A percentile compares a stretch with the other conserved stretches of the same genome.
phyloP scores from a whole-genome alignment of 2,113 vertebrate genomes.

The Lonchura striata region DNA sequence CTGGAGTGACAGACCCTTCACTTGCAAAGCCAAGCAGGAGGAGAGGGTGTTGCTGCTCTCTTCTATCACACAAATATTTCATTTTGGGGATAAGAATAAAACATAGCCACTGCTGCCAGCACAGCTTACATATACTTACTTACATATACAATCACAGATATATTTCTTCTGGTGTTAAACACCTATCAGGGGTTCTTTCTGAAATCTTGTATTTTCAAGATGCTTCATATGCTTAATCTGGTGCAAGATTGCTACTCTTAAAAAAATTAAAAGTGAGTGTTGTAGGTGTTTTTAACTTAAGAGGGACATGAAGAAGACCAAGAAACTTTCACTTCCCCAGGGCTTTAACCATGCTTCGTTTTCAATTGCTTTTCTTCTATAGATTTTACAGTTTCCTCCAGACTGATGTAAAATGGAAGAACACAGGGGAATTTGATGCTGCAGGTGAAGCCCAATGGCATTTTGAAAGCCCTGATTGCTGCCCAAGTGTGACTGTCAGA shows the following conservation, averaged over 20 bases:
- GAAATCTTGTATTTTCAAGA: background rate
- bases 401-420: background rate
- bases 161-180: background rate
- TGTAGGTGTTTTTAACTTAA: background rate
- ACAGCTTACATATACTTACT: background rate
- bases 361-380: background rate
- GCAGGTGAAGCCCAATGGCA: background rate
- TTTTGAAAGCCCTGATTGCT: background rate
- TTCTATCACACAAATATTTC: background rate
- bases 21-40: background rate
- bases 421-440: background rate
- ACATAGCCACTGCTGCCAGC: background rate
- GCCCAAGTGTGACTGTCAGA: background rate
- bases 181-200: background rate
- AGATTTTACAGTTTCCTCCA: background rate
- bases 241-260: background rate
- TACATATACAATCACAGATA: background rate
- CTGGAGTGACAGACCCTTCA: background rate
- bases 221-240: background rate
- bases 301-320: background rate
- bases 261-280: rapidly evolving
- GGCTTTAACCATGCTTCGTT: background rate
- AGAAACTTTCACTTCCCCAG: background rate
- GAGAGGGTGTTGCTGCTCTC: rapidly evolving
- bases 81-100: background rate